Evolutionary conservation across 1,140 invertebrate species (phyloP).

Genomic region (Cataglyphis hispanica): DNA sequence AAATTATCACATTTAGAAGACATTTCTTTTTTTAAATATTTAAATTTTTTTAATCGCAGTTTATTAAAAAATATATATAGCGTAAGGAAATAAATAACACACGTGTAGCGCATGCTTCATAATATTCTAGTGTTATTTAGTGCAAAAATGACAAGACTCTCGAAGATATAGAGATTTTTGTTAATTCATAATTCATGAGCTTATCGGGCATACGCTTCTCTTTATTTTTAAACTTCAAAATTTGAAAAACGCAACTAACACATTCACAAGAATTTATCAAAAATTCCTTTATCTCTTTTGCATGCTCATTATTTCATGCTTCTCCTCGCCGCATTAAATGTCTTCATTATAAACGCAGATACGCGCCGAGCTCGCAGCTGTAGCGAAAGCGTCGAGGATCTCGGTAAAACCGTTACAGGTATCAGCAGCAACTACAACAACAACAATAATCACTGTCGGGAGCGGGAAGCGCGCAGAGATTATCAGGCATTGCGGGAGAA

Average conservation of each 20-base stretch:
- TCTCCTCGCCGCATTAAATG: constrained; percentile 64
- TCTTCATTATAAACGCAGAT: constrained; percentile 48
- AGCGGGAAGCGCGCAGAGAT: constrained; percentile 87
- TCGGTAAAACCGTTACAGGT: constrained; percentile 69
- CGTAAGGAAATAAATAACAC: too few species aligned
- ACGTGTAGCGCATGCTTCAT: too few species aligned
- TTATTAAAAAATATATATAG: too few species aligned
- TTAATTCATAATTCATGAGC: background rate
- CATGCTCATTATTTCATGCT: constrained; percentile 11
- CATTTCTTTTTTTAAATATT: too few species aligned
- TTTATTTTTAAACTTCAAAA: background rate
- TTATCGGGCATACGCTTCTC: background rate
- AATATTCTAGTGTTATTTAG: too few species aligned
- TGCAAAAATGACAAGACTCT: background rate
- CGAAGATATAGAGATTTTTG: background rate
- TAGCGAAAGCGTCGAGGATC: constrained; percentile 77
- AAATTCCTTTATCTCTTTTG: background rate
- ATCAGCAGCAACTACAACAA: constrained; percentile 31
- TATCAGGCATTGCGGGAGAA: constrained; percentile 90
- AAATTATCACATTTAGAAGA: too few species aligned
- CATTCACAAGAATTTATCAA: background rate
- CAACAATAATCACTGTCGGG: constrained; percentile 76
- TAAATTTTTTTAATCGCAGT: too few species aligned
- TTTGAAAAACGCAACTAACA: background rate
- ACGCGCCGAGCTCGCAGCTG: constrained; percentile 67